Evolutionary conservation across 2,797 vertebrate species (phyloP).

Genomic region (Setipinna tenuifilis): DNA sequence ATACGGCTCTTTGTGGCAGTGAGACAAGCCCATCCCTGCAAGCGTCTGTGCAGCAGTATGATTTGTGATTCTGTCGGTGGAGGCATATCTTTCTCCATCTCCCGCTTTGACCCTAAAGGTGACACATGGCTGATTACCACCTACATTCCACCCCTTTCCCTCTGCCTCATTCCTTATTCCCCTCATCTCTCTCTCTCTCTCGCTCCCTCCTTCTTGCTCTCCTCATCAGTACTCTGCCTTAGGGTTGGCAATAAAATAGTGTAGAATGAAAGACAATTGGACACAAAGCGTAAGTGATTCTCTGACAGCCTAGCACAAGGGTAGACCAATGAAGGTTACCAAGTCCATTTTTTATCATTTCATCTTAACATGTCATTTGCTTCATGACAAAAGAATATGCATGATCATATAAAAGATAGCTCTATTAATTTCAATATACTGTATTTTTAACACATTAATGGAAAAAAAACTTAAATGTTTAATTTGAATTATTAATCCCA

Average conservation of each 20-base stretch:
- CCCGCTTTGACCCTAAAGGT: slow-evolving; percentile 58
- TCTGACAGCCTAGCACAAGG: slow-evolving; percentile 19
- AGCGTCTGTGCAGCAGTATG: slow-evolving; percentile 47
- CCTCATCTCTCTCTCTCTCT: background rate
- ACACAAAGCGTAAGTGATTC: slow-evolving; percentile 45
- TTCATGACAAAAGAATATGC: background rate
- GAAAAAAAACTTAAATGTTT: background rate
- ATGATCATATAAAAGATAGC: background rate
- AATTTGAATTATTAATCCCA: background rate
- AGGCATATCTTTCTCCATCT: slow-evolving; percentile 59
- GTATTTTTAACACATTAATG: background rate
- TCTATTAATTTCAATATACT: background rate
- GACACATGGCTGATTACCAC: slow-evolving; percentile 62
- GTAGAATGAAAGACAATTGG: slow-evolving; percentile 46
- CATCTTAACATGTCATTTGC: too few species aligned
- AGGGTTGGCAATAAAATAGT: slow-evolving; percentile 48
- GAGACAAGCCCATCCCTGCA: slow-evolving; percentile 34
- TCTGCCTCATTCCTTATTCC: slow-evolving; percentile 9
- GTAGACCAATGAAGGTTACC: background rate
- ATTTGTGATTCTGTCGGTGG: slow-evolving; percentile 62
- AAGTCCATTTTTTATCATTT: background rate
- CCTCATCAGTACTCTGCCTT: slow-evolving; percentile 45
- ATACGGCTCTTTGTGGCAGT: background rate
- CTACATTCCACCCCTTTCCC: slow-evolving; percentile 51
- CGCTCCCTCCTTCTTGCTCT: background rate